Conservation (phyloP, 1,140 invertebrate species). For the Eupristina koningsbergeri region DNA sequence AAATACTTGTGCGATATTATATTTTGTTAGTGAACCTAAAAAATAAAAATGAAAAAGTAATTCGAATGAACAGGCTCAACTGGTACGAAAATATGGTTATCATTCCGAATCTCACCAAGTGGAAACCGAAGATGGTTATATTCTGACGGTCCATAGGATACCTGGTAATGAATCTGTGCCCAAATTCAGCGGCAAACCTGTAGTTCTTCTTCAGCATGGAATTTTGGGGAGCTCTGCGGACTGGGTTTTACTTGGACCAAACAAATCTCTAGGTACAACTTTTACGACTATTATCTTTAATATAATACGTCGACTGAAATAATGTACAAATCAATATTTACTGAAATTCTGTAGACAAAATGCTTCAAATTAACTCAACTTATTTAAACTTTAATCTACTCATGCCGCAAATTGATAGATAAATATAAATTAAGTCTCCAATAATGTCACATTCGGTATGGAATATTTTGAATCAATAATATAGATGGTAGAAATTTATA, state of each 20-base stretch:
- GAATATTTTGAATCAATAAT: too few relatives aligned
- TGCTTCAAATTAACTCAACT: too few relatives aligned
- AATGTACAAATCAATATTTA: not conserved
- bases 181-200: constrained; percentile 53
- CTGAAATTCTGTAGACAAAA: too few relatives aligned
- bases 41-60: not conserved
- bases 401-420: too few relatives aligned
- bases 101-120: constrained; percentile 73
- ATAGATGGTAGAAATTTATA: too few relatives aligned
- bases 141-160: constrained; percentile 76
- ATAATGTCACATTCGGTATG: too few relatives aligned
- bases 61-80: constrained; percentile 70
- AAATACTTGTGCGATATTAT: too few relatives aligned
- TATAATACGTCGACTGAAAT: not conserved
- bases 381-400: too few relatives aligned
- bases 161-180: constrained; percentile 62
- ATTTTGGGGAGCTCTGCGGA: constrained; percentile 83
- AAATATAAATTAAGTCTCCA: too few relatives aligned
- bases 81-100: constrained; percentile 76
- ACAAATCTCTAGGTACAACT: constrained; percentile 73
- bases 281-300: not conserved
- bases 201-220: constrained; percentile 84
- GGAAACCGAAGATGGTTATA: constrained; percentile 76
- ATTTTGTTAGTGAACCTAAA: too few relatives aligned
- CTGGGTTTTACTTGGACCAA: constrained; percentile 80